A percentile compares a stretch with the other conserved stretches of the same genome.
Evolutionary conservation across 2,888 invertebrate genomes (phyloP).

Genomic region (Calephelis perditalis): DNA sequence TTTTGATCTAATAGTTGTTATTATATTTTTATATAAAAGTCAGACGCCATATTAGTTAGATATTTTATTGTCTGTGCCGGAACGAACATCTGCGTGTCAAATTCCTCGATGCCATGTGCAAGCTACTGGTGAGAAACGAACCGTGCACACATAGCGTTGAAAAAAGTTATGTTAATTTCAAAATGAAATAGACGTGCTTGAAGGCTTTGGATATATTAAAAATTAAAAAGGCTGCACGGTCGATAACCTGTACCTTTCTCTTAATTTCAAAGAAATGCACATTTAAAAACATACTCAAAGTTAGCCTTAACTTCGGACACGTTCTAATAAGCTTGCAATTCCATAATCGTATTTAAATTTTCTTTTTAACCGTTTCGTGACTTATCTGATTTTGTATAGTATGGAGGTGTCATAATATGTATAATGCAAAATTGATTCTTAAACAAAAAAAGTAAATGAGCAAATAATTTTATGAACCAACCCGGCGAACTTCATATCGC

Average conservation of each 20-base stretch:
- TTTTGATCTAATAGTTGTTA: no score
- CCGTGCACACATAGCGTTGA: conserved; percentile 54
- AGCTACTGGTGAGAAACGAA: conserved; percentile 65
- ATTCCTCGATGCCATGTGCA: conserved; percentile 74
- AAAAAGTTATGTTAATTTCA: conserved; percentile 45
- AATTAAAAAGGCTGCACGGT: conserved; percentile 11
- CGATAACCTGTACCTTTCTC: conserved; percentile 12
- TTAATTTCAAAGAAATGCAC: conserved; percentile 1
- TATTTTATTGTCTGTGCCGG: conserved; percentile 63
- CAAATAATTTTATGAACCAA: no score
- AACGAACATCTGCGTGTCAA: conserved; percentile 76
- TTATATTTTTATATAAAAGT: conserved; percentile 6
- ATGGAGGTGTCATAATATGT: no score
- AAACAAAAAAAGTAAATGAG: no score
- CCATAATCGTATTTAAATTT: not conserved
- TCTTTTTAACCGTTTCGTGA: not conserved
- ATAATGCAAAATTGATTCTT: no score
- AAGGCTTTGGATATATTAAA: conserved; percentile 8
- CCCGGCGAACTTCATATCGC: no score
- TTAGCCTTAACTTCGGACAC: conserved; percentile 1
- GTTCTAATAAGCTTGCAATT: conserved; percentile 6
- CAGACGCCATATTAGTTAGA: conserved; percentile 24
- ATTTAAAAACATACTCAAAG: not conserved
- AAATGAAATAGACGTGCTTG: conserved; percentile 25
- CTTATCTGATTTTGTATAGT: no score